These are phyloP conservation scores for Myotis lucifugus DNA, from an alignment of 2,113 vertebrate genomes.

Conservation along the genomic window DNA sequence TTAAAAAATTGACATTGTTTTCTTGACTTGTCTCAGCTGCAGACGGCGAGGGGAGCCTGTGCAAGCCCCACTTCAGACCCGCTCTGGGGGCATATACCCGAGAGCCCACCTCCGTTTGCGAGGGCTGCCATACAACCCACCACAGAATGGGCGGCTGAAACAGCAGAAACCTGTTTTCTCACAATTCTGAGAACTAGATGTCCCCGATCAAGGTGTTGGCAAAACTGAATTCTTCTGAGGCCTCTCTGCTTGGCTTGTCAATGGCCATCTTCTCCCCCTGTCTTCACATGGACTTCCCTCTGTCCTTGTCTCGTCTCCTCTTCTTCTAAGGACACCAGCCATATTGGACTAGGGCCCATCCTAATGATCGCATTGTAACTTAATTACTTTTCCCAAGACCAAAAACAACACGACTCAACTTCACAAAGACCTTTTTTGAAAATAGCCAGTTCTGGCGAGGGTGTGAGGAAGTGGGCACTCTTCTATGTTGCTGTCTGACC, in stretches of 20 bases:
- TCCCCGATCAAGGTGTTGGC: neutral
- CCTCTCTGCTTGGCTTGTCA: neutral
- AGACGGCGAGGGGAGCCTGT: neutral
- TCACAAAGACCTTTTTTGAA: neutral
- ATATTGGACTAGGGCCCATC: neutral
- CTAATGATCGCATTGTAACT: neutral
- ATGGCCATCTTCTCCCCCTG: neutral
- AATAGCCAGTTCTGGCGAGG: neutral
- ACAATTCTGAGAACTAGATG: neutral
- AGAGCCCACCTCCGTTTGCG: neutral
- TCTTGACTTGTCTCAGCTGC: neutral
- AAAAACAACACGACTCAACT: neutral
- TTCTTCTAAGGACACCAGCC: neutral
- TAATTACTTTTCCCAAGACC: neutral
- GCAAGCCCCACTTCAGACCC: neutral
- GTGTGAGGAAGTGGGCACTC: neutral
- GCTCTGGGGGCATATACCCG: neutral
- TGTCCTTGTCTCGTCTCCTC: neutral
- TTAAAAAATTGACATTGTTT: neutral
- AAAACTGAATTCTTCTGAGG: neutral
- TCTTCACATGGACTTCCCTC: neutral
- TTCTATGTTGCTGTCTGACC: rapidly evolving
- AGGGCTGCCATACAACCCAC: neutral
- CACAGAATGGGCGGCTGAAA: neutral
- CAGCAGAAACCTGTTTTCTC: neutral